phyloP scores from a whole-genome alignment of 2,113 vertebrate species.

The Mellivora capensis region DNA sequence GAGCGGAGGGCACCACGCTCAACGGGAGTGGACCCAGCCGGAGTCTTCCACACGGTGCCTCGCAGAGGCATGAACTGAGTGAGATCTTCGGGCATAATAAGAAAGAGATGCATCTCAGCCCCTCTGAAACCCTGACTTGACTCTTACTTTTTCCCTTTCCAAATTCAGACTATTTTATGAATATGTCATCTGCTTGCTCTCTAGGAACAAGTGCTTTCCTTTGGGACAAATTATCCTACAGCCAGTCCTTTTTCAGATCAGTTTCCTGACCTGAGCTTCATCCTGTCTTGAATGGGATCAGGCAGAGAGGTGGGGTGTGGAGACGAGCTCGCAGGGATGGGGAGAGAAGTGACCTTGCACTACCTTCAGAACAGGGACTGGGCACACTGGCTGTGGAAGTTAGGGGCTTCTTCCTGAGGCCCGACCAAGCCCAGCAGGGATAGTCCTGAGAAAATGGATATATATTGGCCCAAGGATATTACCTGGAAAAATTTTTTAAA shows the following conservation, averaged over 20 bases:
- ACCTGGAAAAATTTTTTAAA: conserved; percentile 50
- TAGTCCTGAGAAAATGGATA: neutral
- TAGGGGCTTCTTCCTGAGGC: neutral
- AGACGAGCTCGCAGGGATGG: neutral
- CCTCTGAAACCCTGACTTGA: neutral
- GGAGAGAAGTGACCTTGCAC: neutral
- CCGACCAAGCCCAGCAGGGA: neutral
- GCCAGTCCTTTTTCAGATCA: neutral
- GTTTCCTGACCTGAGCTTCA: neutral
- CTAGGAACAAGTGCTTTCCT: neutral
- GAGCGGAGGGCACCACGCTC: neutral
- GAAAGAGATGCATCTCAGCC: neutral
- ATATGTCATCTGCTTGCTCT: neutral
- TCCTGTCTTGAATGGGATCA: neutral
- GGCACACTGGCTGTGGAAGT: rapidly evolving
- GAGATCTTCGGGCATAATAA: neutral
- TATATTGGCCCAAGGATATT: neutral
- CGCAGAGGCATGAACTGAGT: neutral
- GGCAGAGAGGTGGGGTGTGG: neutral
- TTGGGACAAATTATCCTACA: neutral
- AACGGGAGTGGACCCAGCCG: rapidly evolving
- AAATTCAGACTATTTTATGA: neutral
- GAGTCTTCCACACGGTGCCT: neutral
- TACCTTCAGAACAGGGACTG: neutral
- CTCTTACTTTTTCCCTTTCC: neutral